Evolutionary conservation across 1,140 invertebrate species (phyloP).

Genomic region (Anastrepha ludens): DNA sequence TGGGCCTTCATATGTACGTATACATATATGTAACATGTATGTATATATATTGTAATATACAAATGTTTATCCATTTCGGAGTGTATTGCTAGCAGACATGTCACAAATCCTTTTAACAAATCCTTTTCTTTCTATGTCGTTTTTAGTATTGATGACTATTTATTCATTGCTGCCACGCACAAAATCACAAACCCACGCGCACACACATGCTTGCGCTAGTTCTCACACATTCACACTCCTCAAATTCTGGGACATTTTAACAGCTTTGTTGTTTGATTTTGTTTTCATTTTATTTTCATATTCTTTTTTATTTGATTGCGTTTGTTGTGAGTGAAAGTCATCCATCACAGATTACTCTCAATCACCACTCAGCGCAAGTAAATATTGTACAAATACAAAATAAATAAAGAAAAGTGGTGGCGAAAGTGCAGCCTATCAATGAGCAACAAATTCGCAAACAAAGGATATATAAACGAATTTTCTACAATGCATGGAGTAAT

Average conservation of each 20-base stretch:
- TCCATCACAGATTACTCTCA: slow-evolving; percentile 31
- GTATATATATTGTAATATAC: too few relatives aligned
- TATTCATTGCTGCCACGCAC: slow-evolving; percentile 21
- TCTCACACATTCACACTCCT: not conserved
- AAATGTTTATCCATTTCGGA: not conserved
- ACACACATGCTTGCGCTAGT: not conserved
- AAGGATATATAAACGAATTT: too few relatives aligned
- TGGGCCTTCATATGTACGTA: not conserved
- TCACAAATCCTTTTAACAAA: slow-evolving; percentile 45
- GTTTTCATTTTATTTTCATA: not conserved
- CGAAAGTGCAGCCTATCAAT: not conserved
- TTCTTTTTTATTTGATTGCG: not conserved
- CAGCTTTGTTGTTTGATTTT: not conserved
- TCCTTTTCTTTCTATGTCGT: not conserved
- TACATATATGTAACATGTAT: not conserved
- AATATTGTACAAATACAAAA: not conserved
- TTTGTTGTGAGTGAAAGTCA: not conserved
- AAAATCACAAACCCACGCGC: not conserved
- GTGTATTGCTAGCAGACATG: slow-evolving; percentile 2
- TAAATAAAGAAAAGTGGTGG: slow-evolving; percentile 20
- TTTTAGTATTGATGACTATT: slow-evolving; percentile 31
- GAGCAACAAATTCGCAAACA: not conserved
- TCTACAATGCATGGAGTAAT: too few relatives aligned
- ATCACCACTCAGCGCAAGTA: not conserved
- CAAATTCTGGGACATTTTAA: not conserved